Percentiles rank a stretch among this genome's conserved stretches.
Evolutionary conservation across 2,888 invertebrate genomes (phyloP).

Genomic region (Cecidostiba fungosa): DNA sequence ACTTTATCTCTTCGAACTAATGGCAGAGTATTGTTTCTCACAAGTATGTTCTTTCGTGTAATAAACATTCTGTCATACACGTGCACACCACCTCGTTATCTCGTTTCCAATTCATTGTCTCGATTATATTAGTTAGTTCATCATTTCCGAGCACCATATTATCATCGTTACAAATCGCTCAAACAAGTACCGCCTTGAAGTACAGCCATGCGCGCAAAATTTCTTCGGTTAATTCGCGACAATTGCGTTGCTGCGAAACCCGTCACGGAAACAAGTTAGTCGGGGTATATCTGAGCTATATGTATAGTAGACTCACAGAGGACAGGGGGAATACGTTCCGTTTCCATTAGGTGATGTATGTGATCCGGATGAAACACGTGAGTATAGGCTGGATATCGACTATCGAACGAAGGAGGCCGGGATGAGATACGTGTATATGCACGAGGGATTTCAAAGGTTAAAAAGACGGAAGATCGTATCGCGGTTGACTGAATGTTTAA

Average conservation of each 20-base stretch:
- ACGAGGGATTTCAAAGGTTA: background rate
- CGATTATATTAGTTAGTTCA: background rate
- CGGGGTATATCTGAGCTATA: background rate
- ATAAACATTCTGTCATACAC: too few species aligned
- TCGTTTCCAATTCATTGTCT: too few species aligned
- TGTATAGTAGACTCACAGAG: background rate
- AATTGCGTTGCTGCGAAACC: background rate
- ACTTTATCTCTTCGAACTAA: background rate
- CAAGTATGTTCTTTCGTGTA: too few species aligned
- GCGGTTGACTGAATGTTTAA: too few species aligned
- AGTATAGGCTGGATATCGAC: background rate
- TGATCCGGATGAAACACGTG: background rate
- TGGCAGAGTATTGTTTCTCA: background rate
- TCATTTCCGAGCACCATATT: background rate
- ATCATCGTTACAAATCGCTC: background rate
- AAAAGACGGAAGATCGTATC: background rate
- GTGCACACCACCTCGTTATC: too few species aligned
- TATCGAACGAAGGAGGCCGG: background rate
- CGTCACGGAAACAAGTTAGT: background rate
- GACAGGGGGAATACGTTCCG: background rate
- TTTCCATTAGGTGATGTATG: constrained; percentile 1
- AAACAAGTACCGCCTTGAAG: background rate
- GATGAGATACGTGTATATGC: too few species aligned
- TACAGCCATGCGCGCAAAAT: background rate
- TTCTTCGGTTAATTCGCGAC: background rate